Conservation (phyloP, 2,888 invertebrate genomes). For the Eupsilia transversa region DNA sequence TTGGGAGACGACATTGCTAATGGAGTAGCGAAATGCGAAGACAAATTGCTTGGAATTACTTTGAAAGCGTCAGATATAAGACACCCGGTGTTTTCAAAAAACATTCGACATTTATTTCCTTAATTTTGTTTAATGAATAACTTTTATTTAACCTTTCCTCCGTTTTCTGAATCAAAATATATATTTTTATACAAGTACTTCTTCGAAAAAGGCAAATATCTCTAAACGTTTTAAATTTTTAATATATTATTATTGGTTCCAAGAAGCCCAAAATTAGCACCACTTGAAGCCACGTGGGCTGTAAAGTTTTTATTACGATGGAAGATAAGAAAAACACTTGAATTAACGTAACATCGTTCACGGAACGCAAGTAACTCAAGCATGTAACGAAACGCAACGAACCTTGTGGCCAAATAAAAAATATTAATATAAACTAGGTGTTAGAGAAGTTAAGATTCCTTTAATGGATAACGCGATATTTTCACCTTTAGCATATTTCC, state of each 20-base stretch:
- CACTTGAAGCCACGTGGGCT: conserved; percentile 40
- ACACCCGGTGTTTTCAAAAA: conserved; percentile 34
- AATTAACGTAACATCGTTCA: conserved; percentile 46
- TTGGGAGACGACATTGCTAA: conserved; percentile 62
- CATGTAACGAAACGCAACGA: conserved; percentile 48
- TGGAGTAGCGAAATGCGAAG: conserved; percentile 58
- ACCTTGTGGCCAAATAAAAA: conserved; percentile 31
- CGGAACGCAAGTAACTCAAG: conserved; percentile 35
- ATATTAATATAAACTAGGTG: conserved; percentile 39
- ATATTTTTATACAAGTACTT: not conserved
- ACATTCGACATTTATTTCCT: conserved; percentile 21
- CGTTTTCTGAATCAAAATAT: not conserved
- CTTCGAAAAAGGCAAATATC: not conserved
- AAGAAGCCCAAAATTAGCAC: conserved; percentile 18
- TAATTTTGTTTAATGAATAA: not conserved
- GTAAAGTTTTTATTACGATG: conserved; percentile 37
- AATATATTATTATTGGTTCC: conserved; percentile 14
- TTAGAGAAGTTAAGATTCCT: conserved; percentile 25
- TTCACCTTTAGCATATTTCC: not conserved
- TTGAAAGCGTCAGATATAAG: conserved; percentile 39
- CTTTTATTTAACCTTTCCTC: not conserved
- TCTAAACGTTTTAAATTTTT: not conserved
- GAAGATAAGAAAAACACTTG: conserved; percentile 33
- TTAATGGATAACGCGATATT: conserved; percentile 20
- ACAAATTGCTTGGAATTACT: conserved; percentile 61